Base-by-base conservation (phyloP, 2,797 vertebrate genomes). In the Clarias fuscus region DNA sequence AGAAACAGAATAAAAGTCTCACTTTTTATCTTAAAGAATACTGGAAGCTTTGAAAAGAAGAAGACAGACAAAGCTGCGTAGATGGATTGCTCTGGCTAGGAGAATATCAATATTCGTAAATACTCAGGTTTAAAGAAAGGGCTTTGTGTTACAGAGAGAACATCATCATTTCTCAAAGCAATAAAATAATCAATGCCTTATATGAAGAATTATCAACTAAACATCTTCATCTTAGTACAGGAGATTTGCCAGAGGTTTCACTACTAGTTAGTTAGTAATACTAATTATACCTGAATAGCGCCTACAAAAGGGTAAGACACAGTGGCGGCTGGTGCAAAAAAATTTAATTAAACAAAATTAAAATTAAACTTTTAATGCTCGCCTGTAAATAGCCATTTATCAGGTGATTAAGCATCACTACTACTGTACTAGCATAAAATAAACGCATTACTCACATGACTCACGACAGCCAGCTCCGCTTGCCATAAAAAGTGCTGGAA, bases 1-100 rank as follows among this genome's bases (percentile, higher is more conserved):
- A 92, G 92, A 93, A 93, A 94, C 68, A 68, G 82, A 94, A 94
- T 93, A 93, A 93, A 92, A 94, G 93, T 93, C 90, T 90, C 90
- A 93, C 91, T 93, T 95, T 93, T 93, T 91, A 24, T n/a, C 92
- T 94, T 87, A 81, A 86, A 79, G 73, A 72, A 84, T 83, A 83
- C 65, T 48, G 71, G 64, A 85, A 84, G 75, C 10, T 82, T 76
- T 88, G 84, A 78, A 86, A 82, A 3, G 40, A 40, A 53, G 82
- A 40, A 79, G 80, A 77, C 88, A 24, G n/a, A 64, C 78, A 65
- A 80, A 65, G 68, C 70, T 7, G 76, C 43, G 37, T 81, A 56
- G 76, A 85, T 85, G 53, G 53, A 30, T 75, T 53, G 70, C 82
- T 59, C 86, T 77, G 76, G 53, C 82, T 71, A 78, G 73, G 53